These are phyloP conservation scores for Microctenopoma stevenorrisi DNA, from an alignment of 2,797 vertebrate species.

Conservation along the genomic window DNA sequence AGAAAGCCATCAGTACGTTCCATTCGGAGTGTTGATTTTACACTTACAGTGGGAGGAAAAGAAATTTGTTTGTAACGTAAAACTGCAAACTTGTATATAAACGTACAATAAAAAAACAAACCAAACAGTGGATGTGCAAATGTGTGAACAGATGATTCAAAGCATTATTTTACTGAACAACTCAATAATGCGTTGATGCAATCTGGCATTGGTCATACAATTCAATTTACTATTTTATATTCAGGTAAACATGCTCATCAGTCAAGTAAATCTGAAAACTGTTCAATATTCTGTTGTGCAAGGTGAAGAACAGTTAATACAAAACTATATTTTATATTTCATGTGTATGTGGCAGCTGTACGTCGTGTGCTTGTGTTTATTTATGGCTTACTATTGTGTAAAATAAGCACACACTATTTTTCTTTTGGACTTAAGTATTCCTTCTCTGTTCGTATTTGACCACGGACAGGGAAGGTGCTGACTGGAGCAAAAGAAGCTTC, in stretches of 20 bases:
- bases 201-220: slow-evolving; percentile 18
- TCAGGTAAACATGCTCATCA: slow-evolving; percentile 40
- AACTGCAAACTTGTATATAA: slow-evolving; percentile 65
- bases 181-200: slow-evolving; percentile 36
- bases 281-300: slow-evolving; percentile 61
- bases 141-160: slow-evolving; percentile 44
- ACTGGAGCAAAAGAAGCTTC: slow-evolving; percentile 13
- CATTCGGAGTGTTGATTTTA: slow-evolving; percentile 38
- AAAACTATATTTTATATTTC: slow-evolving; percentile 49
- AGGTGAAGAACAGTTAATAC: slow-evolving; percentile 53
- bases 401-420: slow-evolving; percentile 42
- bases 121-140: slow-evolving; percentile 27
- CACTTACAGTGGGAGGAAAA: slow-evolving; percentile 30
- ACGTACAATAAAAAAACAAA: slow-evolving; percentile 43
- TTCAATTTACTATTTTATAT: slow-evolving; percentile 55
- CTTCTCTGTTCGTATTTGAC: slow-evolving; percentile 5
- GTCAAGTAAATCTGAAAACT: slow-evolving; percentile 23
- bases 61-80: slow-evolving; percentile 55
- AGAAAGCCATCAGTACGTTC: slow-evolving; percentile 58
- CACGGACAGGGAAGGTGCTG: neutral
- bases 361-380: slow-evolving; percentile 46
- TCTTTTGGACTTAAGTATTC: slow-evolving; percentile 17
- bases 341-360: slow-evolving; percentile 52
- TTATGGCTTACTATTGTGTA: slow-evolving; percentile 47
- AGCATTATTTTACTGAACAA: slow-evolving; percentile 47